Evolutionary conservation across 2,888 invertebrate genomes (phyloP), one percentile per base, ranked within the genome.

Genomic region (Pollenia griseotomentosa): DNA sequence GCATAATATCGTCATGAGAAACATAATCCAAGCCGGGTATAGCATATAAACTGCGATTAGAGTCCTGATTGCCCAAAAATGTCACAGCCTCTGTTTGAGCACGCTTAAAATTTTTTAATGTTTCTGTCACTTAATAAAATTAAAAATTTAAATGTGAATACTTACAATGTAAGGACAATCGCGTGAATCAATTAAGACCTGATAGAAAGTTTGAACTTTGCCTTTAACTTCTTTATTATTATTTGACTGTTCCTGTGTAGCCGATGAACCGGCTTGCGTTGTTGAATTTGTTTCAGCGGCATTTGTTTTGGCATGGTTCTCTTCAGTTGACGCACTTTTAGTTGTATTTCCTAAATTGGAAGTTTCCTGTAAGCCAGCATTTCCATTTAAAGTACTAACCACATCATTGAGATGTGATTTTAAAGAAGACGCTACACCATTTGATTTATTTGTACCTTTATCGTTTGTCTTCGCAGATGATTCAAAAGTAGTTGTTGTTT

Each of bases 1-100:
- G 99, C 90, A 99, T 95, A 89, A 99, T 97, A 93, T 99, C 99
- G 91, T 99, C 98, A 91, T 99, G 99, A 0, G 98, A 98, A 11
- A 99, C 99, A 93, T 99, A 99, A 94, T 99, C 99, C 88, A 99
- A 94, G 0, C 99, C 99, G 9, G 99, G 99, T 91, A 99, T 98
- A 1, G 99, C 98, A 93, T 99, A 99, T 48, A 99, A 94, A 91
- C 98, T 98, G 83, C 98, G 95, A 91, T 97, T 98, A 16, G 98
- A 98, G 92, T 99, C 98, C 93, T 98, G 98, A 93, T 98, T 98
- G 19, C 99, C 98, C 71, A 99, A 94, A 94, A 99, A 99, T 0
- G 99, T 99, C 1, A 99, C 99, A 7, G 99, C 98, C 94, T 99
- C 99, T 5, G 99, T 98, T 94, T 99, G 99, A n/a, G 99, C 98